Percentiles rank a stretch among this genome's conserved stretches.
phyloP scores from a whole-genome alignment of 2,113 vertebrate species.

The Lepus europaeus region DNA sequence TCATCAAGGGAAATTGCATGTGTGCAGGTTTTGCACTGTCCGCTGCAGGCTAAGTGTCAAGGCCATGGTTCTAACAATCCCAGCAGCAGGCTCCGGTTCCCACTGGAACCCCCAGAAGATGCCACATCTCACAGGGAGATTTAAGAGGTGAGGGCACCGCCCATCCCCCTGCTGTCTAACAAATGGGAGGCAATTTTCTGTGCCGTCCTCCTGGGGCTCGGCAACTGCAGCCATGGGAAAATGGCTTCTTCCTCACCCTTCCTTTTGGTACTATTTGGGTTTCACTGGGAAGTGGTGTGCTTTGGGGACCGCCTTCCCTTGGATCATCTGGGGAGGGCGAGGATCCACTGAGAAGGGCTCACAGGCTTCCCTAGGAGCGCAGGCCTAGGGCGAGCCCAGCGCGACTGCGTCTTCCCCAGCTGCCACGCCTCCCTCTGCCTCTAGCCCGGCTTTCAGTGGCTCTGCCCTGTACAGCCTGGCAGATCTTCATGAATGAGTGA shows the following conservation, averaged over 20 bases:
- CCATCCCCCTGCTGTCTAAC: background rate
- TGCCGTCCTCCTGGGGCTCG: background rate
- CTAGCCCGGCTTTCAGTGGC: background rate
- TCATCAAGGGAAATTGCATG: constrained; percentile 53
- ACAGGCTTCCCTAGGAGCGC: background rate
- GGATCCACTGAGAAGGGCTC: background rate
- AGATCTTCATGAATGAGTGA: background rate
- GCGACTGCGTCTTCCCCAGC: background rate
- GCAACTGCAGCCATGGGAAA: background rate
- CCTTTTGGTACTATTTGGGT: background rate
- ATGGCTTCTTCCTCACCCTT: background rate
- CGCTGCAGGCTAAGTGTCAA: constrained; percentile 11
- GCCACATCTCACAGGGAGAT: background rate
- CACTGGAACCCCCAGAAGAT: background rate
- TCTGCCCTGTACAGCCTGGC: background rate
- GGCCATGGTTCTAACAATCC: constrained; percentile 13
- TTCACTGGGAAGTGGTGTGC: background rate
- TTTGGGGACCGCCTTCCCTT: background rate
- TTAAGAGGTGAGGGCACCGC: background rate
- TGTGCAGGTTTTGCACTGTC: background rate
- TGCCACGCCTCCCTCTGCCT: background rate
- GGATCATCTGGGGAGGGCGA: background rate
- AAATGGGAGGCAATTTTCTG: constrained; percentile 39
- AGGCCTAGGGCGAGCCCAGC: background rate
- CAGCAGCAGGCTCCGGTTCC: background rate